phyloP scores from a whole-genome alignment of 2,113 vertebrate genomes.

The Perca flavescens region DNA sequence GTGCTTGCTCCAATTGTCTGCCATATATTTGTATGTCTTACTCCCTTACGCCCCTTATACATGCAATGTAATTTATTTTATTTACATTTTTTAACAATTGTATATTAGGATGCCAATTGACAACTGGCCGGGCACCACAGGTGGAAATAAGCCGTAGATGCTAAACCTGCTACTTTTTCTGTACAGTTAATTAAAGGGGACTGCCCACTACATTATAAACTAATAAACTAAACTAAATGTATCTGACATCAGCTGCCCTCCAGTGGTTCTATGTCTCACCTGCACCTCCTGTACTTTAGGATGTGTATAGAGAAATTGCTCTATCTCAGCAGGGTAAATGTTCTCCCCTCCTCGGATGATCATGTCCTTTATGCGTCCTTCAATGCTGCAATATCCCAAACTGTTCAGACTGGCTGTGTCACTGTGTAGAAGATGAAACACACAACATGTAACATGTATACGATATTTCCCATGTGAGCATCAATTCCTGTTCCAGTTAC shows the following conservation, averaged over 20 bases:
- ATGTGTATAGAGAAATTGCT: constrained; percentile 91
- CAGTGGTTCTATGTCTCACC: constrained; percentile 80
- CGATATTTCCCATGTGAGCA: not conserved
- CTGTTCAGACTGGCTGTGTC: constrained; percentile 89
- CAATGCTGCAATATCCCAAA: constrained; percentile 92
- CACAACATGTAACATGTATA: not conserved
- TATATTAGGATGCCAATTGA: too few relatives aligned
- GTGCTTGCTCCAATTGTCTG: too few relatives aligned
- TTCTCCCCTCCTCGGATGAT: constrained; percentile 97
- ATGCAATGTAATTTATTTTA: too few relatives aligned
- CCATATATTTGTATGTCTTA: too few relatives aligned
- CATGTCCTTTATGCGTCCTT: constrained; percentile 94
- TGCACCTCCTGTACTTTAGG: constrained; percentile 92
- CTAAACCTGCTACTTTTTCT: too few relatives aligned
- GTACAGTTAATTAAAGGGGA: too few relatives aligned
- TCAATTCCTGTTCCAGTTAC: not conserved
- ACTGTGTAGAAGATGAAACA: constrained; percentile 74
- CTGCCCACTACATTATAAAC: too few relatives aligned
- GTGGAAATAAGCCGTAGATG: too few relatives aligned
- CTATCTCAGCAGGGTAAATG: constrained; percentile 93
- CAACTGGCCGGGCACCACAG: too few relatives aligned
- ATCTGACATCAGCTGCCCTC: constrained; percentile 45
- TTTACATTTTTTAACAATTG: too few relatives aligned
- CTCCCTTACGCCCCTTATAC: too few relatives aligned
- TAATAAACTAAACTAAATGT: not conserved